phyloP scores from a whole-genome alignment of 2,888 invertebrate species.

The Caradrina clavipalpis region DNA sequence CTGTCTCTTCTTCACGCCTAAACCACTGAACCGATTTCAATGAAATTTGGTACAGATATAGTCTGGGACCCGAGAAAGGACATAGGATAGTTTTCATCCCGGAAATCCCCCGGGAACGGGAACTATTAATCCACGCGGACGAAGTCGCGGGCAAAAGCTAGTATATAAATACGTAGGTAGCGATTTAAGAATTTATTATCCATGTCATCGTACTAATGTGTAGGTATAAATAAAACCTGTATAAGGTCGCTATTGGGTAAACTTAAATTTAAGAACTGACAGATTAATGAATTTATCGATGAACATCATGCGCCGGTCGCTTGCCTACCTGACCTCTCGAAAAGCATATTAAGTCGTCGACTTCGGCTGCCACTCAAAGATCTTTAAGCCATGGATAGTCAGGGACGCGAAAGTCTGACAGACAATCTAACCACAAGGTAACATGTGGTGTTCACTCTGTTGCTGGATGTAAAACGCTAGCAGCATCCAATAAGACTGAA shows the following conservation, averaged over 20 bases:
- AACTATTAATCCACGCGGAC: no score
- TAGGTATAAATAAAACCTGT: constrained; percentile 17
- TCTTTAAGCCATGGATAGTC: neutral
- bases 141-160: no score
- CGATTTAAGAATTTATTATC: neutral
- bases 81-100: no score
- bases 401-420: no score
- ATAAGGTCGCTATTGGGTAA: neutral
- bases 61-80: no score
- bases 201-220: neutral
- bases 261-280: constrained; percentile 5
- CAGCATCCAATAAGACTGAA: neutral
- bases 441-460: neutral
- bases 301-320: neutral
- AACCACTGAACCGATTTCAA: no score
- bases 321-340: neutral
- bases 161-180: constrained; percentile 14
- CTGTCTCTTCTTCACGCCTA: no score
- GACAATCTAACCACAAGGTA: neutral
- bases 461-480: neutral
- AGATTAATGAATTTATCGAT: neutral
- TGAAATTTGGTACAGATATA: no score
- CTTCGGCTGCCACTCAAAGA: neutral
- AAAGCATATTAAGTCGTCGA: no score
- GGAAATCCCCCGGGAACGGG: no score